Conservation (phyloP, 2,113 vertebrate species). For the Mola mola region DNA sequence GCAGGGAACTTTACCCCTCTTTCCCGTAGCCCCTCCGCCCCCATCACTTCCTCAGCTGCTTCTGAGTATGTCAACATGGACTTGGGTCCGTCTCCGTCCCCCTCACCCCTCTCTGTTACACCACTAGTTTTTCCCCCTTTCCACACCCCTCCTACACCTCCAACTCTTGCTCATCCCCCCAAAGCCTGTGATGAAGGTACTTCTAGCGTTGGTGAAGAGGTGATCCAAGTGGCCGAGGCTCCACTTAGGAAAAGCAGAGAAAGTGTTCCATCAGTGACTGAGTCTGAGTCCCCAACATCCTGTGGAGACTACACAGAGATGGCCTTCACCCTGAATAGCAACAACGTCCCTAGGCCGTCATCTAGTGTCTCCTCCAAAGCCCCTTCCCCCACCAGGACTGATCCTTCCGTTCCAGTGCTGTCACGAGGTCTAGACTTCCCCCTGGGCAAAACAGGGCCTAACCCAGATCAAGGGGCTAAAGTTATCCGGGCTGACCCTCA, state of each 20-base stretch:
- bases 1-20: constrained; percentile 73
- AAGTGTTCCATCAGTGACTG: constrained; percentile 46
- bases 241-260: constrained; percentile 58
- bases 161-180: constrained; percentile 61
- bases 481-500: constrained; percentile 76
- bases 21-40: constrained; percentile 71
- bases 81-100: constrained; percentile 78
- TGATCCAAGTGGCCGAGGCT: constrained; percentile 38
- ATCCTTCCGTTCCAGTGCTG: constrained; percentile 61
- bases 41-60: constrained; percentile 63
- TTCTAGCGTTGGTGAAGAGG: constrained; percentile 40
- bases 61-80: constrained; percentile 85
- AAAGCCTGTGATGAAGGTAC: constrained; percentile 55
- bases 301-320: constrained; percentile 85
- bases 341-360: constrained; percentile 46
- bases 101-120: constrained; percentile 77
- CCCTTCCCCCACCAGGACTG: constrained; percentile 71
- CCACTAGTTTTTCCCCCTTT: constrained; percentile 77
- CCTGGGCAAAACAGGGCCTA: constrained; percentile 69
- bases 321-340: constrained; percentile 77
- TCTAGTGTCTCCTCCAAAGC: constrained; percentile 65
- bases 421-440: constrained; percentile 78
- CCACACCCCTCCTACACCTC: constrained; percentile 74
- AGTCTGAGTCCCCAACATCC: constrained; percentile 69
- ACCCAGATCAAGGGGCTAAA: constrained; percentile 82